Evolutionary conservation across 2,888 invertebrate genomes (phyloP).

Genomic region (Stenolophus ochropezus): DNA sequence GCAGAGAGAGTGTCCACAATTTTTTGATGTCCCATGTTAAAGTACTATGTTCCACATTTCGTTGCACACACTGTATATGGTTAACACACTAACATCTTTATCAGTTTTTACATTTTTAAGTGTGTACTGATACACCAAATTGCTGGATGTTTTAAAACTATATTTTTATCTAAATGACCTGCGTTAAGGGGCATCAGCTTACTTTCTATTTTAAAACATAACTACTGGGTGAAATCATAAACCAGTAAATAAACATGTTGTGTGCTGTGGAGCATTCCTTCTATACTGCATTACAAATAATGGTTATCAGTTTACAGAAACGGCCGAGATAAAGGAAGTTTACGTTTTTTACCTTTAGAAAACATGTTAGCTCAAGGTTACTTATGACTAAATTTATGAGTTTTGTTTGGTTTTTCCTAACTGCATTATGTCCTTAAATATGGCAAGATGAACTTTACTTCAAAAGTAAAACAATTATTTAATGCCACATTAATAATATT

Average conservation of each 20-base stretch:
- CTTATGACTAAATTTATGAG: no score
- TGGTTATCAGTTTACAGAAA: neutral
- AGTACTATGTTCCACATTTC: no score
- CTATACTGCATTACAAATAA: neutral
- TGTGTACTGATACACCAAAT: neutral
- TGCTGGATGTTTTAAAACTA: neutral
- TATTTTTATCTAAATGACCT: neutral
- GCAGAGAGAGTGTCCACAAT: no score
- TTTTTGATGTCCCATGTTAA: no score
- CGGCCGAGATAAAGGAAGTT: neutral
- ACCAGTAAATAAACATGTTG: neutral
- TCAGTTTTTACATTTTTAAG: neutral
- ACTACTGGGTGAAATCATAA: neutral
- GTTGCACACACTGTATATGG: neutral
- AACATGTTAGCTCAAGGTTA: neutral
- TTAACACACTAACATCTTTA: neutral
- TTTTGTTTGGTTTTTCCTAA: no score
- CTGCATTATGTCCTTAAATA: no score
- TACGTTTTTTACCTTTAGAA: neutral
- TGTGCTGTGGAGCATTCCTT: neutral
- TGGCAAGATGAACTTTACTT: no score
- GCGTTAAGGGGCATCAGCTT: neutral
- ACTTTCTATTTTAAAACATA: neutral
- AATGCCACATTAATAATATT: no score
- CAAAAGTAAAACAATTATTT: no score